Evolutionary conservation across 35 echinoderm and acorn worm species (phyloP).

Genomic region (Ophioderma brevispina): DNA sequence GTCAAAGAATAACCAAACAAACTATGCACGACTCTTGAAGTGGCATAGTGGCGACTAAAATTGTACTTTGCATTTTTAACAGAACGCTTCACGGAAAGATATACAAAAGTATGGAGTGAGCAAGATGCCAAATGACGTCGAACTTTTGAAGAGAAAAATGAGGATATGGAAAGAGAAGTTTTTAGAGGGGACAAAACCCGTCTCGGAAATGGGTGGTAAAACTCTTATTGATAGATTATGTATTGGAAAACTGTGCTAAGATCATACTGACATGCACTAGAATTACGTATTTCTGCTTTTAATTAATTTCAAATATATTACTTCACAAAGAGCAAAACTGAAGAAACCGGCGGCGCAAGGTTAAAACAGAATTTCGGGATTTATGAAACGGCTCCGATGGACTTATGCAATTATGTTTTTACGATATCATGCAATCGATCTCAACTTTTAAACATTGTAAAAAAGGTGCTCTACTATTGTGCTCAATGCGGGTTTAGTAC

Average conservation of each 20-base stretch:
- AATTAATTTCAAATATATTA: conserved; percentile 15
- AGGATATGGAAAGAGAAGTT: conserved; percentile 23
- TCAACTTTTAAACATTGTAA: no score
- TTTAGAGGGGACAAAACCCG: conserved; percentile 34
- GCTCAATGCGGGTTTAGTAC: no score
- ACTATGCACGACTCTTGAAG: conserved; percentile 33
- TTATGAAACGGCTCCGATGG: no score
- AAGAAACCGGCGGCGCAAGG: no score
- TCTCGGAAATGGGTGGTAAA: not conserved
- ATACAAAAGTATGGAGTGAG: conserved; percentile 54
- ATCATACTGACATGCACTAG: conserved; percentile 7
- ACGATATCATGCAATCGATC: no score
- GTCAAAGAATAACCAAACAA: conserved; percentile 16
- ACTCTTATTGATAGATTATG: conserved; percentile 20
- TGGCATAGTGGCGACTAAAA: conserved; percentile 81
- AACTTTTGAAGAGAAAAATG: conserved; percentile 14
- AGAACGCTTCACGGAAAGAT: conserved; percentile 69
- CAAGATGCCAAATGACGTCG: conserved; percentile 56
- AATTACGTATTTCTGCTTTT: conserved; percentile 18
- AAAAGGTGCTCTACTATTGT: no score
- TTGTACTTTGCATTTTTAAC: conserved; percentile 88
- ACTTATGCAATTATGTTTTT: no score
- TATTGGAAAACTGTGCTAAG: conserved; percentile 12
- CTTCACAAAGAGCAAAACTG: no score
- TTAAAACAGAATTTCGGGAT: no score